Conservation (phyloP, 2,888 invertebrate genomes). For the Nomada flava region DNA sequence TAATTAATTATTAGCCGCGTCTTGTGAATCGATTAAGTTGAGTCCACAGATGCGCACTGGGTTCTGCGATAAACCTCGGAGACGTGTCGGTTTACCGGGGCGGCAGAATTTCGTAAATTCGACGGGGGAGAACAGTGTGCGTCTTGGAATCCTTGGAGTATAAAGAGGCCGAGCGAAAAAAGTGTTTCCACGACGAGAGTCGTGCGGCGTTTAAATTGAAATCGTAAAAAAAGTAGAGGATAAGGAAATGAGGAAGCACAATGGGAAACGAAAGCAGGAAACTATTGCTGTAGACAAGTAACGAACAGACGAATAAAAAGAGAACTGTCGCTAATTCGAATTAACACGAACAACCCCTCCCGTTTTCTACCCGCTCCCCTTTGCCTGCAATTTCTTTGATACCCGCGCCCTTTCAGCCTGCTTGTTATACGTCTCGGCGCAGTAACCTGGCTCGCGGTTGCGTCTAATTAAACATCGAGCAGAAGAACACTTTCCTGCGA, state of each 20-base stretch:
- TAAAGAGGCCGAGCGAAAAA: background rate
- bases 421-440: slow-evolving; percentile 26
- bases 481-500: slow-evolving; percentile 2
- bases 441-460: slow-evolving; percentile 15
- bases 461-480: slow-evolving; percentile 62
- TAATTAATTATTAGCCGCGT: slow-evolving; percentile 28
- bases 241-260: background rate
- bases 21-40: background rate
- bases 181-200: no score
- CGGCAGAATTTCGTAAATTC: background rate
- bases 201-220: slow-evolving; percentile 21
- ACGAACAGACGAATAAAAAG: background rate
- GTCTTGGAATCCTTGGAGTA: no score
- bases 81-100: background rate
- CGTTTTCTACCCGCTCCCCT: background rate
- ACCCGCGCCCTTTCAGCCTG: background rate
- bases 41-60: no score
- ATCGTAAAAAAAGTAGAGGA: slow-evolving; percentile 13
- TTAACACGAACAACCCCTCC: background rate
- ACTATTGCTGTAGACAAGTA: background rate
- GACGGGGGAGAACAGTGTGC: background rate
- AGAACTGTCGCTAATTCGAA: slow-evolving; percentile 18
- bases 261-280: background rate
- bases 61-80: background rate
- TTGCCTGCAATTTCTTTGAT: slow-evolving; percentile 31